A percentile compares a stretch with the other conserved stretches of the same genome.
These are phyloP conservation scores for Drosophila ambigua DNA, from an alignment of 1,140 invertebrate species.

Conservation along the genomic window DNA sequence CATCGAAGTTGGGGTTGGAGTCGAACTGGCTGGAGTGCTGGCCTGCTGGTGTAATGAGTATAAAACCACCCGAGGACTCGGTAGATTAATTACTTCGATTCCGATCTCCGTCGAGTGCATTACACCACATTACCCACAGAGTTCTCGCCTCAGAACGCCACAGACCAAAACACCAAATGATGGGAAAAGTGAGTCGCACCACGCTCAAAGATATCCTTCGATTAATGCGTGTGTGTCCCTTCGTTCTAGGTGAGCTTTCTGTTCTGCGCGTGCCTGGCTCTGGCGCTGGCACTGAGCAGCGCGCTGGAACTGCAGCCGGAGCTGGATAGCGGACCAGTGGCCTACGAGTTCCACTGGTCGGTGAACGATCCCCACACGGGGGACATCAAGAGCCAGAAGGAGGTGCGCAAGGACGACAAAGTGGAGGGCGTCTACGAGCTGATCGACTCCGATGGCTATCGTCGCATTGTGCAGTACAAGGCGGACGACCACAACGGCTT, in stretches of 20 bases:
- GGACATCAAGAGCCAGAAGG: conserved; percentile 87
- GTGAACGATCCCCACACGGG: conserved; percentile 86
- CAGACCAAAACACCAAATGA: conserved; percentile 19
- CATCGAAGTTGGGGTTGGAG: conserved; percentile 45
- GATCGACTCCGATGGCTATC: conserved; percentile 88
- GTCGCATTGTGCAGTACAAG: conserved; percentile 89
- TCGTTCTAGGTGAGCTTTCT: conserved; percentile 53
- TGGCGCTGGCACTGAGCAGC: conserved; percentile 2
- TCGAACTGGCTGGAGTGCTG: conserved; percentile 9
- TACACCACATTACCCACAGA: conserved; percentile 40
- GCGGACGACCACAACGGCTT: conserved; percentile 89
- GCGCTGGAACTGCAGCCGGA: conserved; percentile 57
- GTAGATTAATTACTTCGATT: conserved; percentile 70
- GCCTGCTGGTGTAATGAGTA: conserved; percentile 40
- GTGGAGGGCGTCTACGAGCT: conserved; percentile 87
- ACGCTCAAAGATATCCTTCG: too few relatives aligned
- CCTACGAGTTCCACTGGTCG: conserved; percentile 86
- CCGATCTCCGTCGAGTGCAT: conserved; percentile 60
- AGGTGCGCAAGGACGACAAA: conserved; percentile 86
- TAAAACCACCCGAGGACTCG: conserved; percentile 70
- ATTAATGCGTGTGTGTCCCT: background rate
- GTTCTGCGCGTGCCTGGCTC: conserved; percentile 49
- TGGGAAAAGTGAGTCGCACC: conserved; percentile 66
- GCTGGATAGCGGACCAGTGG: conserved; percentile 73
- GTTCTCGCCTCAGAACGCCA: conserved; percentile 13